Conservation (phyloP, 2,888 invertebrate genomes). For the Diabrotica balteata region DNA sequence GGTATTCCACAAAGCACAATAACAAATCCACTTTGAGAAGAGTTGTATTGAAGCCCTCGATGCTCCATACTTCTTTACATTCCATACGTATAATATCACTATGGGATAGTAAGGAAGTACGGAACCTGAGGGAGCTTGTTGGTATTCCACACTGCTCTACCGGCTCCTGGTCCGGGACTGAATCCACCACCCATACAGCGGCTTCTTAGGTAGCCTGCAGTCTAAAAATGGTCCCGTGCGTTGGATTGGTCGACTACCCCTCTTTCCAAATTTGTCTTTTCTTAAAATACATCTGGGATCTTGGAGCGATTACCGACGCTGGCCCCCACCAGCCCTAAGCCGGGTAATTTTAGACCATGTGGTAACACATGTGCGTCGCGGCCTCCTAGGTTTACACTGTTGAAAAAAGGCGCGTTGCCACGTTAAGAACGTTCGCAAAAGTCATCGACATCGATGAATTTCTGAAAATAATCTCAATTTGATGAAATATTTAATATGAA, state of each 20-base stretch:
- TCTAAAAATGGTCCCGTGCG: constrained; percentile 61
- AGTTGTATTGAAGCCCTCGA: constrained; percentile 45
- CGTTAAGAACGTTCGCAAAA: background rate
- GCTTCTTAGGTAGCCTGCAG: constrained; percentile 55
- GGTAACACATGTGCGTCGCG: constrained; percentile 49
- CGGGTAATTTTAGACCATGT: constrained; percentile 53
- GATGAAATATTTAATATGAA: too few relatives aligned
- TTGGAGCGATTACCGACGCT: constrained; percentile 56
- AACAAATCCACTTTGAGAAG: constrained; percentile 10
- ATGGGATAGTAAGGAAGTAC: constrained; percentile 96
- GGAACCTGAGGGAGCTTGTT: constrained; percentile 68
- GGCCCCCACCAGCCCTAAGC: constrained; percentile 37
- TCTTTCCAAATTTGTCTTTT: constrained; percentile 84
- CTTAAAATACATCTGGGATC: constrained; percentile 71
- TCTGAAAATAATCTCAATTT: too few relatives aligned
- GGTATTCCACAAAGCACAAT: constrained; percentile 32
- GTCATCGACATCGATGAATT: too few relatives aligned
- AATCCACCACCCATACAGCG: constrained; percentile 52
- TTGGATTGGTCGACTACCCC: constrained; percentile 59
- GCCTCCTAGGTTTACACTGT: constrained; percentile 40
- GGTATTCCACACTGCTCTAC: constrained; percentile 26
- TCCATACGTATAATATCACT: constrained; percentile 86
- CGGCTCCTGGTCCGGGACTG: constrained; percentile 44
- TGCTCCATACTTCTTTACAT: constrained; percentile 98
- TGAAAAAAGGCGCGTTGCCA: constrained; percentile 29